Base-by-base conservation (phyloP, 2,797 vertebrate genomes). In the Numenius phaeopus region DNA sequence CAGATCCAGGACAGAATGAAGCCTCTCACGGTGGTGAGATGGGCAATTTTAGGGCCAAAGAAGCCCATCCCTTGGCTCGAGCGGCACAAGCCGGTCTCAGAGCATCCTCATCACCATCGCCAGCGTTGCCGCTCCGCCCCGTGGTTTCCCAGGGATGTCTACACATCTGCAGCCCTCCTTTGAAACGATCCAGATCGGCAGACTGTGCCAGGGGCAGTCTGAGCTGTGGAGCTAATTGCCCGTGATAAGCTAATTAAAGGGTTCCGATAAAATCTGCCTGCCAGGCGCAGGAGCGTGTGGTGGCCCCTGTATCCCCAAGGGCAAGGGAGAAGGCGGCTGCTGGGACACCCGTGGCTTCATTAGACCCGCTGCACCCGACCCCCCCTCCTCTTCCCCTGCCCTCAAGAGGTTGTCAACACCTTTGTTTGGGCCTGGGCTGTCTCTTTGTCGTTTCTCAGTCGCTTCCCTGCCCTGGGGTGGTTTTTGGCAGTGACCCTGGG, bases 221-320 rank as follows among this genome's bases (percentile, higher is more conserved):
- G 97, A 97, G 97, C 87, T 84, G 79, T 95, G 58, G 88, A 52
- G 96, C 97, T 98, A 98, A 98, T 98, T 98, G 96, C 96, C 96
- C 47, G 0, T 93, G 90, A 95, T 95, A 94, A 95, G 82, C 84
- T 95, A 91, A 96, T 97, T 97, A 92, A 95, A 90, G 70, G n/a
- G 17, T 37, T 90, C 90, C 66, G 97, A 98, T 98, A 98, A 98
- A 98, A 93, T 70, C 82, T 89, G 40, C 59, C 83, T 37, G 55
- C 19, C 44, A 64, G 65, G 34, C 16, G 2, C 66, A 44, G 69
- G 72, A 88, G 40, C 5, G 5, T n/a, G 62, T 47, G 55, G 54
- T 47, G 27, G 47, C 40, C 58, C 16, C 1, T 4, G 29, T 62
- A 34, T 47, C 37, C n/a, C 50, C 2, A 2, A 23, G 49, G n/a